phyloP scores from a whole-genome alignment of 2,113 vertebrate species.

The Proterorhinus semilunaris region DNA sequence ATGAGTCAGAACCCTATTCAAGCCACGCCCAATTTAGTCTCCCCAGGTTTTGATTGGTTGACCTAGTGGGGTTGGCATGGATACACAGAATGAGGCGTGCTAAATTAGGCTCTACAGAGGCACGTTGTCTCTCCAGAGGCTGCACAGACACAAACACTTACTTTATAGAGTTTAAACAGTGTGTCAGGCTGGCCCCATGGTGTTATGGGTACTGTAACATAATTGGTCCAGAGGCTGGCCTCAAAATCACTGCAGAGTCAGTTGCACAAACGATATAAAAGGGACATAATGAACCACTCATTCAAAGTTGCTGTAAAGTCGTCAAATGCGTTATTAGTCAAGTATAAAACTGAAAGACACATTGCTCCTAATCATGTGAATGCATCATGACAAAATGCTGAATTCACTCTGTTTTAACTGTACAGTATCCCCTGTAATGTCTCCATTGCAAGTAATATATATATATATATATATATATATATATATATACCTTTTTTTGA shows the following conservation, averaged over 20 bases:
- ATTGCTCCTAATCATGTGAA: constrained; percentile 53
- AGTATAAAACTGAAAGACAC: constrained; percentile 22
- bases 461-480: background rate
- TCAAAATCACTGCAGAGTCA: constrained; percentile 3
- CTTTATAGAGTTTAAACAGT: constrained; percentile 20
- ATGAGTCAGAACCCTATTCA: constrained; percentile 38
- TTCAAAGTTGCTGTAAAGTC: constrained; percentile 11
- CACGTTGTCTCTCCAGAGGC: constrained; percentile 53
- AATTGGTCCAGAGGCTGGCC: constrained; percentile 11
- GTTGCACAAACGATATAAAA: constrained; percentile 4
- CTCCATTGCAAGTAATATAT: background rate
- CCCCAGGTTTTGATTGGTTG: constrained; percentile 68
- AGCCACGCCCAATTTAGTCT: constrained; percentile 49
- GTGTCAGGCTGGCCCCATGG: constrained; percentile 15
- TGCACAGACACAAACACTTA: constrained; percentile 51
- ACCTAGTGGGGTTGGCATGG: constrained; percentile 78
- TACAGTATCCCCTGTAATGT: background rate
- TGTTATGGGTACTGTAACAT: constrained; percentile 40
- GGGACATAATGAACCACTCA: constrained; percentile 6
- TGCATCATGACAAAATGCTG: constrained; percentile 38
- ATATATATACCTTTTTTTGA: background rate
- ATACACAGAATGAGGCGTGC: constrained; percentile 71
- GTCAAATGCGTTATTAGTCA: constrained; percentile 12
- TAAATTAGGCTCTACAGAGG: constrained; percentile 70
- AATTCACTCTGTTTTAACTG: constrained; percentile 19